Percentiles rank a stretch among this genome's conserved stretches.
phyloP scores from a whole-genome alignment of 1,140 invertebrate species.

The Eupristina koningsbergeri region DNA sequence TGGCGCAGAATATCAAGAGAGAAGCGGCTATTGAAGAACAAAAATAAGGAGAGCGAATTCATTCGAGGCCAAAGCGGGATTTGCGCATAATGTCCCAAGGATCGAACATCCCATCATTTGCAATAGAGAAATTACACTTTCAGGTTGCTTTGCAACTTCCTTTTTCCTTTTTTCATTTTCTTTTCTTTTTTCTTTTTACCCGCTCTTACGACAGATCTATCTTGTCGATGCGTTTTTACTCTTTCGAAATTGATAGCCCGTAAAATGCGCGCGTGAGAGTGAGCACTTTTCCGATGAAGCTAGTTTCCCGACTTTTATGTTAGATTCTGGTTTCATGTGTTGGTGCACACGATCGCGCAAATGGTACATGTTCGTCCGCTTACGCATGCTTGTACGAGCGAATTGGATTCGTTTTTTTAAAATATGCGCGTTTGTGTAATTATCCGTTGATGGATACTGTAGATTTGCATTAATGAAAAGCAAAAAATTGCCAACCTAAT shows the following conservation, averaged over 20 bases:
- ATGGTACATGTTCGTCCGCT: neutral
- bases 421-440: conserved; percentile 5
- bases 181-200: neutral
- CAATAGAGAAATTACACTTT: conserved; percentile 42
- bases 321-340: neutral
- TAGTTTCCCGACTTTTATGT: neutral
- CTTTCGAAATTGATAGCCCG: neutral
- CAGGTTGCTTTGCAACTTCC: neutral
- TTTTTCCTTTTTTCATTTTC: too few species aligned
- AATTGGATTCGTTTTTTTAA: neutral
- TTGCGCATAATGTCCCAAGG: neutral
- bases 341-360: neutral
- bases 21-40: conserved; percentile 21
- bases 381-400: neutral
- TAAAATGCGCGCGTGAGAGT: neutral
- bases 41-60: neutral
- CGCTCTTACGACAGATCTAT: neutral
- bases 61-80: neutral
- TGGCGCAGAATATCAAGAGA: conserved; percentile 3
- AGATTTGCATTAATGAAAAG: neutral
- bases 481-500: neutral
- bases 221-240: neutral
- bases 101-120: conserved; percentile 27
- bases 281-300: neutral
- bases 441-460: neutral